Conservation (phyloP, 92 coral and sea anemone genomes). For the Desmophyllum pertusum region DNA sequence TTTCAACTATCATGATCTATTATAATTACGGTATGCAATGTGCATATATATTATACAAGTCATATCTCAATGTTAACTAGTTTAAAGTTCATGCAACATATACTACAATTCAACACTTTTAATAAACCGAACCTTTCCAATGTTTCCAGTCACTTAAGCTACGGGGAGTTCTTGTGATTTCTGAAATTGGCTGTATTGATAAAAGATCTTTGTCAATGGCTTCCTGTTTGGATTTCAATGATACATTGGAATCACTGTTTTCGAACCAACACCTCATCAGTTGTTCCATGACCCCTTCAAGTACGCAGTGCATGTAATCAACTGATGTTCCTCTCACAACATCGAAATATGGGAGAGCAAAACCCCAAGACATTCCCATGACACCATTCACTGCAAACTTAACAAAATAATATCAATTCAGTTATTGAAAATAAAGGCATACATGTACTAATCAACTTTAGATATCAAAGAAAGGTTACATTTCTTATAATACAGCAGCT, state of each 20-base stretch:
- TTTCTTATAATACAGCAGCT: too few species aligned
- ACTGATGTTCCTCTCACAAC: conserved; percentile 42
- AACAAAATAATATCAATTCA: too few species aligned
- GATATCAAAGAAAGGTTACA: too few species aligned
- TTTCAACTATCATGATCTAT: too few species aligned
- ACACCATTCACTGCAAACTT: conserved; percentile 37
- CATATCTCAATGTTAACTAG: too few species aligned
- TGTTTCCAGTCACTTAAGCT: conserved; percentile 6
- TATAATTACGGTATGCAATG: too few species aligned
- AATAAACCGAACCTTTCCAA: conserved; percentile 30
- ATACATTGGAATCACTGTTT: not conserved
- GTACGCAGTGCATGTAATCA: conserved; percentile 62
- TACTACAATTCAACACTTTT: too few species aligned
- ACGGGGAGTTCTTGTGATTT: conserved; percentile 27
- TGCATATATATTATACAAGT: too few species aligned
- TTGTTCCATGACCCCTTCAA: conserved; percentile 54
- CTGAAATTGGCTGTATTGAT: not conserved
- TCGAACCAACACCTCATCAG: conserved; percentile 35
- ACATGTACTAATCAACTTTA: too few species aligned
- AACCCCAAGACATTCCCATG: conserved; percentile 45
- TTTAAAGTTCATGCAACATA: too few species aligned
- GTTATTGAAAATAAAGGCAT: too few species aligned
- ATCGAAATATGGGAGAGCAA: conserved; percentile 37
- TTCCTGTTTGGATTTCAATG: not conserved
- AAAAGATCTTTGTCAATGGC: not conserved